Conservation (phyloP, 2,888 invertebrate genomes). For the Schrankia costaestrigalis region DNA sequence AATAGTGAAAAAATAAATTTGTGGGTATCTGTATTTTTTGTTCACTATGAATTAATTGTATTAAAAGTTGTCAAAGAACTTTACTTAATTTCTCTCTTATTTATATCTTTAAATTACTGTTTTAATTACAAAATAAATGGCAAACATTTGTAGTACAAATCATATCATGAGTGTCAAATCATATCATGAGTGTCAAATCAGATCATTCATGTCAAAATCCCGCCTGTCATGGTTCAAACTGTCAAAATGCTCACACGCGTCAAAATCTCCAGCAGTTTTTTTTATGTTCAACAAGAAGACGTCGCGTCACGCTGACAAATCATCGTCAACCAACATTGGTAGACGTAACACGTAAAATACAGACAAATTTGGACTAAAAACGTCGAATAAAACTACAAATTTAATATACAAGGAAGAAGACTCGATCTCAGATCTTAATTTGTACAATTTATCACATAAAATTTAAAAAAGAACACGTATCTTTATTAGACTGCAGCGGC, state of each 20-base stretch:
- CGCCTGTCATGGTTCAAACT: constrained; percentile 17
- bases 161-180: too few species aligned
- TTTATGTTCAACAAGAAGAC: constrained; percentile 36
- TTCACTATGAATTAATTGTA: too few species aligned
- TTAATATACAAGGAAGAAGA: constrained; percentile 59
- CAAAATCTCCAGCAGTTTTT: constrained; percentile 19
- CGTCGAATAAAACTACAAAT: constrained; percentile 62
- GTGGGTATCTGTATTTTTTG: too few species aligned
- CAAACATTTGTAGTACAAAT: constrained; percentile 17
- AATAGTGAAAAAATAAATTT: too few species aligned
- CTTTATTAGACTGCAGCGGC: constrained; percentile 38
- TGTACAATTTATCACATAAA: constrained; percentile 76
- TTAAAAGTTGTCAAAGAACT: too few species aligned
- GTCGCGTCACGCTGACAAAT: constrained; percentile 16
- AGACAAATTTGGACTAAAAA: constrained; percentile 54
- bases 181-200: constrained; percentile 16
- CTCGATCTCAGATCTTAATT: constrained; percentile 70
- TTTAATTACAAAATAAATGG: constrained; percentile 1
- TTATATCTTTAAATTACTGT: too few species aligned
- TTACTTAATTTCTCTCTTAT: too few species aligned
- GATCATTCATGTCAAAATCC: constrained; percentile 4
- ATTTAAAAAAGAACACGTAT: constrained; percentile 63
- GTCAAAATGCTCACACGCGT: constrained; percentile 23
- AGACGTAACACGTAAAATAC: constrained; percentile 35
- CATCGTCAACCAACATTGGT: constrained; percentile 10